A percentile compares a stretch with the other conserved stretches of the same genome.
phyloP scores from a whole-genome alignment of 2,888 invertebrate genomes.

The Magallana nippona region DNA sequence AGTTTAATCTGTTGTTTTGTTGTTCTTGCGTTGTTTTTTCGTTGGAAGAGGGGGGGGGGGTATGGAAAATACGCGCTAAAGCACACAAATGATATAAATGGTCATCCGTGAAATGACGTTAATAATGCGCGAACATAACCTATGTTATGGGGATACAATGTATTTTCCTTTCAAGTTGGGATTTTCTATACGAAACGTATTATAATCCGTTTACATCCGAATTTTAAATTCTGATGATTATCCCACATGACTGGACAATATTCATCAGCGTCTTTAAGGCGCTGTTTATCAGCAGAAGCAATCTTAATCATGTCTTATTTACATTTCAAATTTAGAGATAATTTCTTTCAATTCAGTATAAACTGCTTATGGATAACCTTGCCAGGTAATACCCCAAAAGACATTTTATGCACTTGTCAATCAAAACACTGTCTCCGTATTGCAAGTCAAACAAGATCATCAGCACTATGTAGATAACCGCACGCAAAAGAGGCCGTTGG shows the following conservation, averaged over 20 bases:
- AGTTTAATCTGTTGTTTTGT: too few species aligned
- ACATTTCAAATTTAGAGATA: slow-evolving; percentile 30
- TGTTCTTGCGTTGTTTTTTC: too few species aligned
- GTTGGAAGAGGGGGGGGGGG: too few species aligned
- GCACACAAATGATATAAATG: not conserved
- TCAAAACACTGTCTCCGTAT: not conserved
- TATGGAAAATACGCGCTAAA: not conserved
- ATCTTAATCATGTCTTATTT: slow-evolving; percentile 29
- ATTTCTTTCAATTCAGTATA: slow-evolving; percentile 17
- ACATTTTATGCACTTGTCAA: not conserved
- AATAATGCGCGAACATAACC: not conserved
- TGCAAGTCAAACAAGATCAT: not conserved
- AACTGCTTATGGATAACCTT: slow-evolving; percentile 13
- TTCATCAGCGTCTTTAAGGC: slow-evolving; percentile 1
- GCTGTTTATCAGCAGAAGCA: not conserved
- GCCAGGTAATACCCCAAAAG: not conserved
- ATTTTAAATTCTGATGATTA: slow-evolving; percentile 10
- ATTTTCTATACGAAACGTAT: not conserved
- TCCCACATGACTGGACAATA: not conserved
- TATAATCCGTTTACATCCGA: slow-evolving; percentile 20
- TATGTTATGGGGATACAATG: not conserved
- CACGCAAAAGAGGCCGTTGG: slow-evolving; percentile 3
- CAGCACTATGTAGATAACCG: not conserved
- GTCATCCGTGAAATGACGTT: not conserved
- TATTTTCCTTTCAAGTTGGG: not conserved